These are phyloP conservation scores for Aelia acuminata DNA, from an alignment of 2,888 invertebrate genomes.

Conservation along the genomic window DNA sequence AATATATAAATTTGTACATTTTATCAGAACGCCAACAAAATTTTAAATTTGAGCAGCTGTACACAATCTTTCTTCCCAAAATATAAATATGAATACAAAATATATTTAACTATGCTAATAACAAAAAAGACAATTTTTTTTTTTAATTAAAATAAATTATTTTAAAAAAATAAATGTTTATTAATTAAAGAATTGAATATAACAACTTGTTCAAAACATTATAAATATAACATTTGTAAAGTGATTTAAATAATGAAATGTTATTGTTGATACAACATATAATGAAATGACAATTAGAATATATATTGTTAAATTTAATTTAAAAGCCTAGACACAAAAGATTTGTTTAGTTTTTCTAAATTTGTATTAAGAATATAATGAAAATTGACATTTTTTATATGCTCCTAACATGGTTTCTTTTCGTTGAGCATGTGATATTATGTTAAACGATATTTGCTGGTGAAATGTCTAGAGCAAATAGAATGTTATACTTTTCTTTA, in stretches of 20 bases:
- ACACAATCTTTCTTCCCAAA: slow-evolving; percentile 60
- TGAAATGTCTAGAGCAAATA: slow-evolving; percentile 36
- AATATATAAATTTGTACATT: slow-evolving; percentile 59
- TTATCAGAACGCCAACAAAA: slow-evolving; percentile 54
- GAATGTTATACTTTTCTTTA: not conserved
- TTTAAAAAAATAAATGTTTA: slow-evolving; percentile 54
- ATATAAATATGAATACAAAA: slow-evolving; percentile 53
- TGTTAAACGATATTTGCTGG: slow-evolving; percentile 16
- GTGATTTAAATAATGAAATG: not conserved
- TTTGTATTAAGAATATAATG: slow-evolving; percentile 51
- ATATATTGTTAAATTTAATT: slow-evolving; percentile 22
- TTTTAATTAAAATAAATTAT: slow-evolving; percentile 52
- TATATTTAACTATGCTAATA: slow-evolving; percentile 55
- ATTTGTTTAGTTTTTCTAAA: slow-evolving; percentile 37
- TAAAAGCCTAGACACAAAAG: slow-evolving; percentile 33
- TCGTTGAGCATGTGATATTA: slow-evolving; percentile 8
- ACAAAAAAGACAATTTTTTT: slow-evolving; percentile 48
- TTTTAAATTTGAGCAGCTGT: slow-evolving; percentile 63
- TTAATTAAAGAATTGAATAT: slow-evolving; percentile 32
- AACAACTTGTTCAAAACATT: slow-evolving; percentile 24
- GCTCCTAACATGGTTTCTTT: slow-evolving; percentile 31
- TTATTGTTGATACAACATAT: not conserved
- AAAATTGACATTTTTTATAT: slow-evolving; percentile 45
- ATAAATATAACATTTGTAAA: slow-evolving; percentile 3
- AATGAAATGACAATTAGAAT: not conserved